Evolutionary conservation across 1,140 invertebrate genomes (phyloP).

Genomic region (Penaeus vannamei): DNA sequence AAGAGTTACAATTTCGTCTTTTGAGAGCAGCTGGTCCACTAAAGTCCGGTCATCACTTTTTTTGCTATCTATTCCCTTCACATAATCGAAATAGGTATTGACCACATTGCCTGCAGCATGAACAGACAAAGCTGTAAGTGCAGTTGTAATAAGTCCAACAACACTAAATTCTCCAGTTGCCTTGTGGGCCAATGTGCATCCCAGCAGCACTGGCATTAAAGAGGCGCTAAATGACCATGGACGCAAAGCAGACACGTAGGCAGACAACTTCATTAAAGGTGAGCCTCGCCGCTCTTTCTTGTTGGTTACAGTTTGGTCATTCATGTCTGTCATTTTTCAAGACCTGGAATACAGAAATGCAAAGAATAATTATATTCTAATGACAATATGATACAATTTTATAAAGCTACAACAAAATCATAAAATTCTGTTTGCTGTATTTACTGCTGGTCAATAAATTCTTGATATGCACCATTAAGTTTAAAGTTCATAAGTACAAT

Average conservation of each 20-base stretch:
- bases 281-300: constrained; percentile 29
- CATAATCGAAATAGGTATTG: constrained; percentile 95
- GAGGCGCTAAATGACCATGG: constrained; percentile 94
- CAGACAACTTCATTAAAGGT: constrained; percentile 84
- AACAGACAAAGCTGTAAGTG: constrained; percentile 89
- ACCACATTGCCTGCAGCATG: constrained; percentile 97
- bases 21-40: constrained; percentile 89
- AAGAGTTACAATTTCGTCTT: constrained; percentile 88
- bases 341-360: no score
- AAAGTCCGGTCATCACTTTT: constrained; percentile 92
- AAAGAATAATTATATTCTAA: no score
- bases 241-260: constrained; percentile 87
- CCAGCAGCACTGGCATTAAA: constrained; percentile 89
- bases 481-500: no score
- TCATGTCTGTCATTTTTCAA: no score
- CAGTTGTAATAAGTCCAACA: constrained; percentile 77
- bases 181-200: constrained; percentile 89
- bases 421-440: no score
- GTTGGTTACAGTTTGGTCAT: no score
- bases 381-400: no score
- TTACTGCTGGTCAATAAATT: no score
- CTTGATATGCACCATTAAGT: no score
- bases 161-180: constrained; percentile 81
- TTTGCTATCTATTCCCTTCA: constrained; percentile 91
- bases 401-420: no score